phyloP scores from a whole-genome alignment of 2,797 vertebrate genomes.

The Podarcis siculus region DNA sequence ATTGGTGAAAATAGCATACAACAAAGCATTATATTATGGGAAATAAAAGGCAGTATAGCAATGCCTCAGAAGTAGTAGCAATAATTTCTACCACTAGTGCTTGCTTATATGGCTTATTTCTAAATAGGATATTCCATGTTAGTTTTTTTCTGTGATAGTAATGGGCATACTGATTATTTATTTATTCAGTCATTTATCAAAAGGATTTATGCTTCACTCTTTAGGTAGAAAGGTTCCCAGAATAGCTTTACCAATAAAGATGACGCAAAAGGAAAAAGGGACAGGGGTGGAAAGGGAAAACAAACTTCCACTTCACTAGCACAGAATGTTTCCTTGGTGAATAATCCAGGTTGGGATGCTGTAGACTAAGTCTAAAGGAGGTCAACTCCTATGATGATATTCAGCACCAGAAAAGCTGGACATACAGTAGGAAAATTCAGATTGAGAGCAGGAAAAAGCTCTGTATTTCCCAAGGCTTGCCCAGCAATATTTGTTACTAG shows the following conservation, averaged over 20 bases:
- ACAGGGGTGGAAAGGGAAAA: not conserved
- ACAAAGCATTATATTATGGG: too few species aligned
- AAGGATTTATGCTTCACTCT: not conserved
- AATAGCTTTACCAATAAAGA: not conserved
- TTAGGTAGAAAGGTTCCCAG: not conserved
- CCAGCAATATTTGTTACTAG: not conserved
- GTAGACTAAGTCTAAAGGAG: not conserved
- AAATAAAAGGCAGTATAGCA: not conserved
- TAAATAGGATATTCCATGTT: not conserved
- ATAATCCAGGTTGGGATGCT: not conserved
- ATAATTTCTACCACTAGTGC: not conserved
- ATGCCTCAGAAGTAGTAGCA: not conserved
- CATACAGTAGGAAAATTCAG: not conserved
- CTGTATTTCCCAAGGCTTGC: not conserved
- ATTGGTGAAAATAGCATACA: too few species aligned
- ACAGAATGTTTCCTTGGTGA: not conserved
- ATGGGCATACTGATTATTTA: not conserved
- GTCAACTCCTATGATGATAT: not conserved
- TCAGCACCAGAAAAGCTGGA: not conserved
- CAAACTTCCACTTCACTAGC: not conserved
- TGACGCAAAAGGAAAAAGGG: not conserved
- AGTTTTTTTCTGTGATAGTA: not conserved
- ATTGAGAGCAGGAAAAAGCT: not conserved
- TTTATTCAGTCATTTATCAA: not conserved
- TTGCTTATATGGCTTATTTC: not conserved